Evolutionary conservation across 2,797 vertebrate genomes (phyloP), one percentile per base, ranked within the genome.

Genomic region (Lerista edwardsae): DNA sequence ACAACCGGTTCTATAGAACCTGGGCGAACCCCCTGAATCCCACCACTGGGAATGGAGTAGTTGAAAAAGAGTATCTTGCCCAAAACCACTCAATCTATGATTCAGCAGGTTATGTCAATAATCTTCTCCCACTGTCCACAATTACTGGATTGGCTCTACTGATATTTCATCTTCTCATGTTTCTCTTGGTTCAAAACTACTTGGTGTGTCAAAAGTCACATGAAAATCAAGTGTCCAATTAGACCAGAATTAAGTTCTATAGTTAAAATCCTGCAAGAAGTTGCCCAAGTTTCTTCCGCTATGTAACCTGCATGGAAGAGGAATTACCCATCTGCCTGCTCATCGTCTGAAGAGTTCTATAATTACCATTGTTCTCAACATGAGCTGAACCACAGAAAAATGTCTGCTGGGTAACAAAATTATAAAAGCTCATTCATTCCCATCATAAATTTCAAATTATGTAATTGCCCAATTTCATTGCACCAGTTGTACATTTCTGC

Each of bases 301-400:
- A 36, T 11, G 5, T 83, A 87, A 87, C 76, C 34, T 59, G 65
- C 88, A 62, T 21, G 51, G 65, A 65, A 44, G 44, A 91, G 86
- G 61, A 82, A 82, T n/a, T 2, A 6, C 39, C 57, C 55, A 80
- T n/a, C 41, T 2, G 1, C 0, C 0, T 90, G 74, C 0, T 1
- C 36, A 47, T 59, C 41, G 39, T 29, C 51, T 31, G 39, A 59
- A 34, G 34, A 83, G 39, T 39, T 75, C 65, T 62, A 27, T 39
- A 51, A 57, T 19, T 64, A 51, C n/a, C 2, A 51, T 83, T 67
- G 25, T 68, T 41, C 19, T 68, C 36, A 57, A 57, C 34, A 23
- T 76, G 27, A 68, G 68, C 23, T 71, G 15, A 83, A 83, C 19
- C 61, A 34, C 9, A 75, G 86, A 84, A 75, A 62, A 39, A 90